Percentiles rank a stretch among this genome's conserved stretches.
Evolutionary conservation across 2,797 vertebrate species (phyloP).

Genomic region (Phrynocephalus vlangalii): DNA sequence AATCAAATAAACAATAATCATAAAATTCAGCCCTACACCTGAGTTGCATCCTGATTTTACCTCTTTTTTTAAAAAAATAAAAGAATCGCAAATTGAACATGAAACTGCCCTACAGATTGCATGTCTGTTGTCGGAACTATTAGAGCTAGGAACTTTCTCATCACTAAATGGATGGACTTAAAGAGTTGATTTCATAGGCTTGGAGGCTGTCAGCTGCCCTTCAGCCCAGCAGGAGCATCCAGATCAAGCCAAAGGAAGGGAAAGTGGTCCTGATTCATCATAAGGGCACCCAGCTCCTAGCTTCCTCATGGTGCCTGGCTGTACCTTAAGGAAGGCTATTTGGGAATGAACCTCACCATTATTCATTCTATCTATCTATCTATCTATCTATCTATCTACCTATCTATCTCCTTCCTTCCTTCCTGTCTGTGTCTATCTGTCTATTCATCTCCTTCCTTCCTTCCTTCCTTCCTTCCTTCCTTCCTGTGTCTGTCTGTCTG

Average conservation of each 20-base stretch:
- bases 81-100: not conserved
- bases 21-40: no score
- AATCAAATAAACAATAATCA: no score
- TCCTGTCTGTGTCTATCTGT: no score
- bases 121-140: not conserved
- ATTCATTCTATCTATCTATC: no score
- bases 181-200: not conserved
- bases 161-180: not conserved
- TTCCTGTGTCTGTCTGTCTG: no score
- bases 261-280: not conserved
- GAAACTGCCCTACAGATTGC: not conserved
- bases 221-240: not conserved
- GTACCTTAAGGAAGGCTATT: not conserved
- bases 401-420: no score
- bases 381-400: no score
- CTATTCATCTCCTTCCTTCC: no score
- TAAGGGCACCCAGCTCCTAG: fast-evolving
- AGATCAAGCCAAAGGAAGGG: not conserved
- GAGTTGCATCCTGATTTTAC: no score
- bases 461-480: no score
- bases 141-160: not conserved
- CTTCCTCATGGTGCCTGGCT: not conserved
- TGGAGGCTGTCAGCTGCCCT: no score
- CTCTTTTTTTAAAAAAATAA: no score
- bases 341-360: not conserved